phyloP scores from a whole-genome alignment of 1,140 invertebrate species.

The Mercenaria mercenaria region DNA sequence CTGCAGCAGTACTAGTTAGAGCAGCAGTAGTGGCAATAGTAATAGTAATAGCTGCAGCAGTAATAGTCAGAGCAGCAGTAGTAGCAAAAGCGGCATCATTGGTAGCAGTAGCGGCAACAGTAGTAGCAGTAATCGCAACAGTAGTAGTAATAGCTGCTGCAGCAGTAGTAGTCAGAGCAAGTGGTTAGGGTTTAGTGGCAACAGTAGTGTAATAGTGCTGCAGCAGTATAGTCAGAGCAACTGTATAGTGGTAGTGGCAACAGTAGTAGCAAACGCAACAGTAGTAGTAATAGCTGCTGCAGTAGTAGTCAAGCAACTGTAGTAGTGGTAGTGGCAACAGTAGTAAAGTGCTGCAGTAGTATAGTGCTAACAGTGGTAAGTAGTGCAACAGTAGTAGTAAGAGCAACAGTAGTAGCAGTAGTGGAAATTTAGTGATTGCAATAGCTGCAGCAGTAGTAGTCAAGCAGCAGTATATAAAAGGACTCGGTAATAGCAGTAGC shows the following conservation, averaged over 20 bases:
- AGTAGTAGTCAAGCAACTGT: neutral
- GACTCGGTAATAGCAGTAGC: conserved; percentile 9
- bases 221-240: neutral
- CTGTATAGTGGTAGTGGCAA: neutral
- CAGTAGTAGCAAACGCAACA: no score
- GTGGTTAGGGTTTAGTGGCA: no score
- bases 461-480: no score
- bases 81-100: conserved; percentile 26
- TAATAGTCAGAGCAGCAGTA: conserved; percentile 39
- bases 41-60: conserved; percentile 20
- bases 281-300: no score
- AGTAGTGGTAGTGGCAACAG: neutral
- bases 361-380: neutral
- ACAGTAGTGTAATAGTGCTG: neutral
- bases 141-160: conserved; percentile 39
- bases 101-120: conserved; percentile 46
- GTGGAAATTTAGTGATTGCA: conserved; percentile 29
- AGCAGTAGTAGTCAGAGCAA: conserved; percentile 28
- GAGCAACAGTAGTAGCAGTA: conserved; percentile 52
- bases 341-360: no score
- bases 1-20: no score
- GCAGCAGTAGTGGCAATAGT: no score
- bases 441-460: conserved; percentile 25
- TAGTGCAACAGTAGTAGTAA: conserved; percentile 38
- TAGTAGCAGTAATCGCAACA: conserved; percentile 49